Conservation (phyloP, 2,888 invertebrate genomes). For the Bugula neritina region DNA sequence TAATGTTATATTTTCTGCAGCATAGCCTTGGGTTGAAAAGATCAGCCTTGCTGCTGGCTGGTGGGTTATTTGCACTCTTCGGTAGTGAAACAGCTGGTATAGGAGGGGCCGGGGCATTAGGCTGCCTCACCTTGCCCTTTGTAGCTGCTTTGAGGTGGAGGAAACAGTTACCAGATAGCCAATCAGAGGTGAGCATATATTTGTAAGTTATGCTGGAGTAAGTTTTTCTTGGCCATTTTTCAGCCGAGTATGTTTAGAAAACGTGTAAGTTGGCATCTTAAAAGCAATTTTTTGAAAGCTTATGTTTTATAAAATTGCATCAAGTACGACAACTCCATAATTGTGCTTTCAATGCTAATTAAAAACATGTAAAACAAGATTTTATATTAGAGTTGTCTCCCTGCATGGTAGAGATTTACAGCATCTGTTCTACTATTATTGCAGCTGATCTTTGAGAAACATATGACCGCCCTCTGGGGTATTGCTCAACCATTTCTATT, state of each 20-base stretch:
- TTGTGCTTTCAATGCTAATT: too few species aligned
- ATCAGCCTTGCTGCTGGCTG: constrained; percentile 71
- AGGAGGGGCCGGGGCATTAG: constrained; percentile 64
- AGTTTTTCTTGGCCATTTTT: too few species aligned
- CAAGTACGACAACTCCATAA: too few species aligned
- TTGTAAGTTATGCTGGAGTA: too few species aligned
- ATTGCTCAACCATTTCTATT: constrained; percentile 91
- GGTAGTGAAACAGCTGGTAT: constrained; percentile 75
- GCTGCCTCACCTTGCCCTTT: constrained; percentile 57
- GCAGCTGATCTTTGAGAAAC: constrained; percentile 63
- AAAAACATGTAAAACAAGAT: too few species aligned
- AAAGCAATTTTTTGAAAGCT: too few species aligned
- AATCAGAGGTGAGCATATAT: not conserved
- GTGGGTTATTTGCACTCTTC: constrained; percentile 77
- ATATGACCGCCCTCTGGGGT: constrained; percentile 90
- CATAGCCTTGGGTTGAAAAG: constrained; percentile 52
- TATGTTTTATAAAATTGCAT: too few species aligned
- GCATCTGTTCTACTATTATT: constrained; percentile 26
- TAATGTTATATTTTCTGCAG: constrained; percentile 34
- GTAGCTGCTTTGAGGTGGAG: constrained; percentile 53
- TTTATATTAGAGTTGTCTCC: too few species aligned
- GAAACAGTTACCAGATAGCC: constrained; percentile 26
- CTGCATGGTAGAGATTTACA: too few species aligned
- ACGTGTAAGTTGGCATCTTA: too few species aligned
- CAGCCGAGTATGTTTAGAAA: too few species aligned